Evolutionary conservation across 2,113 vertebrate species (phyloP), one percentile per base, ranked within the genome.

Genomic region (Apus apus): DNA sequence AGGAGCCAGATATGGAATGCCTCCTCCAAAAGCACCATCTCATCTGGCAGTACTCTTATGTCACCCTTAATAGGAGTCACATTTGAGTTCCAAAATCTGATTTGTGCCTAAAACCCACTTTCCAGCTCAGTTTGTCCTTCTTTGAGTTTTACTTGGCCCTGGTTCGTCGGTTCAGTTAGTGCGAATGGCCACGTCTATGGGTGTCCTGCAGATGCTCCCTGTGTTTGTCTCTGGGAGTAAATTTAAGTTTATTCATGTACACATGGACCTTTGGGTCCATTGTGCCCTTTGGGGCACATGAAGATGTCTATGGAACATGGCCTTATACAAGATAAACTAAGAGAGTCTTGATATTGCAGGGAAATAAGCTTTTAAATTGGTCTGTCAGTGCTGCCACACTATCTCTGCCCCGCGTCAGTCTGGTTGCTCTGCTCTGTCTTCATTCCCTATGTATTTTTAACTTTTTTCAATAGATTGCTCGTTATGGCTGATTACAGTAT

Each of bases 401-500:
- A 22, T 56, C 67, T 82, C 66, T 76, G 84, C 40, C 3, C 60
- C 1, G 0, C 1, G 0, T 36, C 3, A 4, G 21, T 29, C 36
- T 16, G 1, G 1, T 5, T 34, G 66, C 77, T 94, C 16, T 2
- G 36, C 27, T 48, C 80, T 74, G 8, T 77, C 84, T 93, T 76
- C 76, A 6, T 85, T 78, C 81, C 53, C 61, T 19, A 5, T 9
- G 71, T 91, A 81, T 94, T 94, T 90, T 81, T 95, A 89, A 85
- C 71, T 89, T 94, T 58, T 81, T 77, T 71, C 66, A 54, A 96
- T 82, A 96, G 89, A 83, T 89, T 89, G 73, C 81, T 94, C 40
- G 8, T 94, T 90, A 87, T 57, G 64, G 87, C 90, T 95, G 96
- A 93, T 97, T 96, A 72, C 66, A 74, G 92, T 94, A 90, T 96